Percentiles rank a stretch among this genome's conserved stretches.
These are phyloP conservation scores for Apamea crenata DNA, from an alignment of 2,888 invertebrate species.

Conservation along the genomic window DNA sequence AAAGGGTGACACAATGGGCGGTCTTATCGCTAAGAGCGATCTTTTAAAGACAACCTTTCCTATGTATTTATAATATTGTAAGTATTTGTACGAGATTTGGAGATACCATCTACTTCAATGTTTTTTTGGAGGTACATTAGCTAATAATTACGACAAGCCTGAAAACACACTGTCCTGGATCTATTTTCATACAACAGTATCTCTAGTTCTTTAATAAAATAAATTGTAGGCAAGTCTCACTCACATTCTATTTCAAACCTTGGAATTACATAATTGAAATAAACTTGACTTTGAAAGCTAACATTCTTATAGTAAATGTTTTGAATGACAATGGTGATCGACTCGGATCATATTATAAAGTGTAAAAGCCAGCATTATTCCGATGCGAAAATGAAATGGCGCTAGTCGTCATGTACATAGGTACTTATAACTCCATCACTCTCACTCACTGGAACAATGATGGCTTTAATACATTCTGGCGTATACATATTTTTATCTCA, in stretches of 20 bases:
- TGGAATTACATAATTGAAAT: background rate
- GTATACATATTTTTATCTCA: background rate
- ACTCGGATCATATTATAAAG: too few relatives aligned
- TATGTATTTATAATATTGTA: background rate
- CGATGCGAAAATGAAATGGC: constrained; percentile 10
- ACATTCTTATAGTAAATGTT: background rate
- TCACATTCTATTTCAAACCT: background rate
- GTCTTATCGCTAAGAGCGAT: too few relatives aligned
- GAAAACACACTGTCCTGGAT: background rate
- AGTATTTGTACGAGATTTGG: background rate
- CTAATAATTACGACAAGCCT: background rate
- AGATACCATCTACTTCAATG: background rate
- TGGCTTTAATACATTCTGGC: background rate
- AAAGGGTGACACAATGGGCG: too few relatives aligned
- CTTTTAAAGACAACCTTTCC: too few relatives aligned
- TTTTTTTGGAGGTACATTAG: background rate
- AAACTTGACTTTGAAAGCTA: background rate
- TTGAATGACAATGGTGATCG: background rate
- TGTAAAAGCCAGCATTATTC: background rate
- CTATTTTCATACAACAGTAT: too few relatives aligned
- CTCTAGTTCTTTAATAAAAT: background rate
- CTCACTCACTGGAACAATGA: background rate
- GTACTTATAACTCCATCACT: background rate
- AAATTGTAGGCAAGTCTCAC: background rate
- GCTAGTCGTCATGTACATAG: background rate